Conservation (phyloP, 1,140 invertebrate species). For the Brevipalpus yothersi region DNA sequence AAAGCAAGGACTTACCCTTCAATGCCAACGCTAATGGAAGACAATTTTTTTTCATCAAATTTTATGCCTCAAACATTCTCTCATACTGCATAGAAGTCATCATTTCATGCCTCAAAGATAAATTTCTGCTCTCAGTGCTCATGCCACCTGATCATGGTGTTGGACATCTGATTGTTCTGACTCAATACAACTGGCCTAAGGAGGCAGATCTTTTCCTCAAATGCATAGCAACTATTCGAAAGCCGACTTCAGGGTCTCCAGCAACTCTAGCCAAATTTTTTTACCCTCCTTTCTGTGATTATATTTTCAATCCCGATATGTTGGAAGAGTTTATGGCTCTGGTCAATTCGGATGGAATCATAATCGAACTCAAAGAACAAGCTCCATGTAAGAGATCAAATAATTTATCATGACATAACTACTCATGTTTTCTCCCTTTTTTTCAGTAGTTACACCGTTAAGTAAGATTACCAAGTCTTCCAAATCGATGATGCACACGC, state of each 20-base stretch:
- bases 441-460: background rate
- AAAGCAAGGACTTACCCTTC: background rate
- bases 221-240: background rate
- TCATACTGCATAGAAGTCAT: slow-evolving; percentile 4
- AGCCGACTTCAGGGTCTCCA: background rate
- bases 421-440: background rate
- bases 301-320: slow-evolving; percentile 30
- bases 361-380: slow-evolving; percentile 16
- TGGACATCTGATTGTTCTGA: slow-evolving; percentile 8
- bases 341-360: slow-evolving; percentile 1
- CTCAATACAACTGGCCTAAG: slow-evolving; percentile 9
- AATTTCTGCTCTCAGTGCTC: background rate
- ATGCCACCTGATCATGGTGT: slow-evolving; percentile 1
- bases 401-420: background rate
- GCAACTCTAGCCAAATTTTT: slow-evolving; percentile 9
- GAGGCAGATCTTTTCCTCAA: slow-evolving; percentile 1
- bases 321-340: slow-evolving; percentile 17
- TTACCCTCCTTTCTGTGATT: slow-evolving; percentile 10
- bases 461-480: background rate
- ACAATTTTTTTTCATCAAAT: background rate
- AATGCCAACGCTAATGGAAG: background rate
- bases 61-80: background rate
- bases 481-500: background rate
- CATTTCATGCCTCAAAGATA: slow-evolving; percentile 2
- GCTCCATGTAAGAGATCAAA: background rate